Evolutionary conservation across 1,140 invertebrate species (phyloP).

Genomic region (Saccostrea cuccullata): DNA sequence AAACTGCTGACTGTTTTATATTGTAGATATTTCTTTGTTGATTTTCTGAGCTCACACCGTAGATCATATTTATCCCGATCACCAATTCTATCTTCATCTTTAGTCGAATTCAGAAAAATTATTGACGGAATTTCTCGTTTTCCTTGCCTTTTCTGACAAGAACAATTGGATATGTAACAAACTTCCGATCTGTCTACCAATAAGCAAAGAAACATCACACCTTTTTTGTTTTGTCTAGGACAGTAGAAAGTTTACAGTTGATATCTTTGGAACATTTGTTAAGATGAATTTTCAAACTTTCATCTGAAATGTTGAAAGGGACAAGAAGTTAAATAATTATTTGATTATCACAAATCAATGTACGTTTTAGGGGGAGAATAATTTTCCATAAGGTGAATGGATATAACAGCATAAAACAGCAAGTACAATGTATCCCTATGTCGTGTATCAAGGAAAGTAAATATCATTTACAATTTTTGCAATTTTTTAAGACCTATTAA

Average conservation of each 20-base stretch:
- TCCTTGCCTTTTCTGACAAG: neutral
- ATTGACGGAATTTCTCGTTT: neutral
- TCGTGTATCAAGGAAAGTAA: too few species aligned
- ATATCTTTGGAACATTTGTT: neutral
- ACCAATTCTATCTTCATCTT: neutral
- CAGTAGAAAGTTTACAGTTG: neutral
- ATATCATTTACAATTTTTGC: too few species aligned
- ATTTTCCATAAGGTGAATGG: too few species aligned
- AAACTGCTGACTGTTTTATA: neutral
- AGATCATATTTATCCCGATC: neutral
- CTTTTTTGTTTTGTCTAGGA: neutral
- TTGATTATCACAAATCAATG: too few species aligned
- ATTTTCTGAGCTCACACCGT: neutral
- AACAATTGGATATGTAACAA: neutral
- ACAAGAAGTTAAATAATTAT: too few species aligned
- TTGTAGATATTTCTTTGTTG: neutral
- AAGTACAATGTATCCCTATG: too few species aligned
- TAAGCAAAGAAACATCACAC: neutral
- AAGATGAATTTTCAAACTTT: neutral
- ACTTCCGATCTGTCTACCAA: neutral
- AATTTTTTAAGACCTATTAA: too few species aligned
- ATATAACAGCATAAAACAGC: too few species aligned
- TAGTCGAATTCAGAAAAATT: neutral
- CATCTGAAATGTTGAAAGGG: neutral
- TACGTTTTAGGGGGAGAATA: too few species aligned